Conservation (phyloP, 1,140 invertebrate genomes). For the Musca domestica region DNA sequence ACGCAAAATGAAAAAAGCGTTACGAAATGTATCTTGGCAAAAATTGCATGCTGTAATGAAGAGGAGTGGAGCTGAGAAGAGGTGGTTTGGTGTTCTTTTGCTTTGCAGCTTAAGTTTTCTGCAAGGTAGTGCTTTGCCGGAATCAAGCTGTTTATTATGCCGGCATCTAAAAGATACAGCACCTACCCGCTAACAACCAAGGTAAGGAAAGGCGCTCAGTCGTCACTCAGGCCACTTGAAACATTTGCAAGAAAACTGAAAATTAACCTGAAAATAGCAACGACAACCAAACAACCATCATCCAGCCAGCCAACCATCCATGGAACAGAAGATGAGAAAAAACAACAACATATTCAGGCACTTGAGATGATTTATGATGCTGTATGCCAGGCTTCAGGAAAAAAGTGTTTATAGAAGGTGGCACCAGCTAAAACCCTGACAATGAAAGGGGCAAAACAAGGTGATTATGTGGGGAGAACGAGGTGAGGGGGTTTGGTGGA, state of each 20-base stretch:
- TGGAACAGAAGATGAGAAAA: neutral
- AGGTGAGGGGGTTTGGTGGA: too few relatives aligned
- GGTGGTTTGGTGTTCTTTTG: neutral
- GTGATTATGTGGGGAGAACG: neutral
- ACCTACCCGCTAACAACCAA: neutral
- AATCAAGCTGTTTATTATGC: too few relatives aligned
- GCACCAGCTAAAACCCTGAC: too few relatives aligned
- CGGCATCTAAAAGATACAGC: too few relatives aligned
- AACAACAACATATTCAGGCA: neutral
- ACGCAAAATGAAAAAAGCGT: neutral
- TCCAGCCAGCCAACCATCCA: neutral
- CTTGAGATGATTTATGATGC: slow-evolving; percentile 21
- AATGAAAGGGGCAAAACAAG: neutral
- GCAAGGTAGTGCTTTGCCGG: too few relatives aligned
- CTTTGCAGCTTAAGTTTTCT: too few relatives aligned
- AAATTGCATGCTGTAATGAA: slow-evolving; percentile 13
- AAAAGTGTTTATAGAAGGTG: too few relatives aligned
- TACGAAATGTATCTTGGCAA: too few relatives aligned
- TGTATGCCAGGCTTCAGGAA: neutral
- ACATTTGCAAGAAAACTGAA: neutral
- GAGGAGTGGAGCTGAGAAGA: neutral
- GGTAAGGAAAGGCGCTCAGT: too few relatives aligned
- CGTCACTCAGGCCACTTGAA: too few relatives aligned
- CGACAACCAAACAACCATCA: neutral
- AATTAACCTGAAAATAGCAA: neutral